Base-by-base conservation (phyloP, 2,113 vertebrate species). In the Vidua chalybeata region DNA sequence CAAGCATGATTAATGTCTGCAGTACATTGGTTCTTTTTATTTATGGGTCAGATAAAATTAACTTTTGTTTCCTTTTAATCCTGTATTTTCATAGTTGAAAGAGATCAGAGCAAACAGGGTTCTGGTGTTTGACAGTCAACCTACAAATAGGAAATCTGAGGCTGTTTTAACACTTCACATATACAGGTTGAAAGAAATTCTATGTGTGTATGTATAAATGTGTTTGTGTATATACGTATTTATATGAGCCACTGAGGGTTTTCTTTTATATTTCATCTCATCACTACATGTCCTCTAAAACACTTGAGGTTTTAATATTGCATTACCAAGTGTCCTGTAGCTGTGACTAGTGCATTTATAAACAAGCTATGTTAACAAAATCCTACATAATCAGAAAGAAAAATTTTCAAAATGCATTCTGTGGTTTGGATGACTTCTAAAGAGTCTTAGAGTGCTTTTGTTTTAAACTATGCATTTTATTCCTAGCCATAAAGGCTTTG, bases 1-100 rank as follows among this genome's bases (percentile, higher is more conserved):
- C 96, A 98, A 98, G 99, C 99, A 99, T 99, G 99, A 98, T 98
- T 98, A 97, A 97, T 98, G 98, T 99, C 98, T 99, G 98, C 98
- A 98, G 97, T 99, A 98, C 98, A 98, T 98, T 94, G 98, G 97
- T 99, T 99, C 98, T 98, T 96, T 98, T 95, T 98, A 96, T 98
- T 98, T 98, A 96, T 20, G 98, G 98, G 98, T 98, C 98, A 98
- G 99, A 98, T 99, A 98, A 99, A 98, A 98, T 98, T 98, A 97
- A 98, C 97, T 98, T 96, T 99, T 99, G 99, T 99, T 99, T 99
- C 98, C 99, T 99, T 98, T 97, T 90, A 93, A 80, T 97, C 87
- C 94, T 97, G 85, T 98, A 91, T 97, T 98, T 97, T 98, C 87
- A 41, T 97, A 89, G 97, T 93, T 89, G 93, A 89, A 94, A 88